Evolutionary conservation across 2,797 vertebrate species (phyloP).

Genomic region (Erethizon dorsatum): DNA sequence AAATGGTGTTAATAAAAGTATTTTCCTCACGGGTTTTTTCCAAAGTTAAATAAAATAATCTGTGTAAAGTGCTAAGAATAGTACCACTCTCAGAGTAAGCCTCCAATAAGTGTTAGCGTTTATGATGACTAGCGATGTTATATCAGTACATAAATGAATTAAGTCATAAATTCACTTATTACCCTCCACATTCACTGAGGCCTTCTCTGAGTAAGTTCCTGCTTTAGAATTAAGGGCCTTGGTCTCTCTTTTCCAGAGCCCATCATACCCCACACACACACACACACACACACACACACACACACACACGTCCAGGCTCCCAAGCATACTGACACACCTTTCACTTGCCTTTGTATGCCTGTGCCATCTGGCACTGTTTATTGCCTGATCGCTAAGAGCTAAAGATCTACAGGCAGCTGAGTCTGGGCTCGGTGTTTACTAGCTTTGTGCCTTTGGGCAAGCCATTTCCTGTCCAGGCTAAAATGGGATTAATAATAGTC

Average conservation of each 20-base stretch:
- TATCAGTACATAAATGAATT: background rate
- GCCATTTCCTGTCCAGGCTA: background rate
- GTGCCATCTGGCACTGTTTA: background rate
- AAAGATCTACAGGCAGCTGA: background rate
- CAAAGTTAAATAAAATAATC: constrained; percentile 53
- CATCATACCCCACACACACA: background rate
- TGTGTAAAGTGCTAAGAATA: constrained; percentile 9
- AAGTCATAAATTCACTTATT: constrained; percentile 29
- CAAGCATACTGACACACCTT: background rate
- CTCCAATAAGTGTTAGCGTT: background rate
- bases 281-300: background rate
- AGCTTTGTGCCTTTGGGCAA: constrained; percentile 22
- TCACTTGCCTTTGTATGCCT: background rate
- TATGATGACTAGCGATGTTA: constrained; percentile 26
- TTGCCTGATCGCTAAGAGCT: background rate
- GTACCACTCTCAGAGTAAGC: background rate
- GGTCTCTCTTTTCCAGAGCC: background rate
- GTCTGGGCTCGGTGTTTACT: background rate
- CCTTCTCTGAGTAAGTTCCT: constrained; percentile 22
- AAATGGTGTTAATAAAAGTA: constrained; percentile 10
- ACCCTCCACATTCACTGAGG: background rate
- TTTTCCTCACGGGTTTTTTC: background rate
- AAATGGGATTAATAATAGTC: background rate
- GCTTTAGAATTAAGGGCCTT: background rate
- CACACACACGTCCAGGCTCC: background rate